phyloP scores from a whole-genome alignment of 1,140 invertebrate species.

The Caenorhabditis remanei region DNA sequence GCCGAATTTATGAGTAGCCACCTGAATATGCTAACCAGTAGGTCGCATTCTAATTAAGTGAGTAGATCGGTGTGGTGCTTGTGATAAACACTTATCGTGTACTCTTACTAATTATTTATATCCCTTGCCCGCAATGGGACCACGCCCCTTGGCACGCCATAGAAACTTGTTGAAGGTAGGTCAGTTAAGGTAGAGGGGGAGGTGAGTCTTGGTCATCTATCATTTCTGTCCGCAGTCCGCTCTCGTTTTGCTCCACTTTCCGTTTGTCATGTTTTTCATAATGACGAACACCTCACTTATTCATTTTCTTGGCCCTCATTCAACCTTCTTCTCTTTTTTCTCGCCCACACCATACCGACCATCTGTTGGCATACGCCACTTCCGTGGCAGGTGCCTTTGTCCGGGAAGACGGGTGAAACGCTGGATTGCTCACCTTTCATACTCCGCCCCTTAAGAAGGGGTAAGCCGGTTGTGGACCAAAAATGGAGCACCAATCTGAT shows the following conservation, averaged over 20 bases:
- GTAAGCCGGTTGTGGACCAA: too few species aligned
- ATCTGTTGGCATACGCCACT: slow-evolving; percentile 56
- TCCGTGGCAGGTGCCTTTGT: slow-evolving; percentile 54
- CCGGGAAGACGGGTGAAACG: slow-evolving; percentile 27
- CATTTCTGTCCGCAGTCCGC: slow-evolving; percentile 17
- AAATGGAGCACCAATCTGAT: background rate
- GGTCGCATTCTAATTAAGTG: slow-evolving; percentile 33
- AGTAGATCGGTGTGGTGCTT: background rate
- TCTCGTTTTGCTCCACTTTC: slow-evolving; percentile 52
- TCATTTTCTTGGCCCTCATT: slow-evolving; percentile 46
- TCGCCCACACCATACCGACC: slow-evolving; percentile 34
- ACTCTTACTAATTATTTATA: slow-evolving; percentile 49
- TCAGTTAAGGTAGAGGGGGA: too few species aligned
- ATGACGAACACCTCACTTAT: slow-evolving; percentile 52
- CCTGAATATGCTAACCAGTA: slow-evolving; percentile 39
- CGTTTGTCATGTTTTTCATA: slow-evolving; percentile 48
- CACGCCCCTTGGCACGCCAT: slow-evolving; percentile 31
- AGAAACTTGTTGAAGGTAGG: slow-evolving; percentile 24
- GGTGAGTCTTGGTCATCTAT: slow-evolving; percentile 28
- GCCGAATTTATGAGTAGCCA: slow-evolving; percentile 42
- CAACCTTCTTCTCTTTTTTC: slow-evolving; percentile 30
- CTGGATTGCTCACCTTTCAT: slow-evolving; percentile 2
- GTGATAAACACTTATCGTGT: slow-evolving; percentile 50
- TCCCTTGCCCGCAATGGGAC: background rate
- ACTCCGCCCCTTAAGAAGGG: background rate